phyloP scores from a whole-genome alignment of 2,888 invertebrate species.

The Acleris holmiana region DNA sequence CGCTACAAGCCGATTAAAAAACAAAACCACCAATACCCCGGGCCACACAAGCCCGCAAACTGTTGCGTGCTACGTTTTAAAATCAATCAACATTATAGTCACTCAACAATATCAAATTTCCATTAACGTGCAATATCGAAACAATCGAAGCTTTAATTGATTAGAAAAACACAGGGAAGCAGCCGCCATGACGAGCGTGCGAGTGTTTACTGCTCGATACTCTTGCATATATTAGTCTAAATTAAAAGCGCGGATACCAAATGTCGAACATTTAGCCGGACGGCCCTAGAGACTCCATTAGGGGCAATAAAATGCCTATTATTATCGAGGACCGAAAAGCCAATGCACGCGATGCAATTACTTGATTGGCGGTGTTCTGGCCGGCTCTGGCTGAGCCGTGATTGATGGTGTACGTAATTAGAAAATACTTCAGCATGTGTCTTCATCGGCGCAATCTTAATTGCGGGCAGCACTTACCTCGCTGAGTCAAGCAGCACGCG shows the following conservation, averaged over 20 bases:
- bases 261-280: constrained; percentile 69
- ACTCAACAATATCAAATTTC: constrained; percentile 71
- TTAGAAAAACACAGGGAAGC: constrained; percentile 64
- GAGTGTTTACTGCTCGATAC: constrained; percentile 58
- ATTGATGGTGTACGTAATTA: constrained; percentile 83
- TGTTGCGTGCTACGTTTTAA: constrained; percentile 63
- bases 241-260: constrained; percentile 77
- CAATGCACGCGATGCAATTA: constrained; percentile 85
- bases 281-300: constrained; percentile 84
- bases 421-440: constrained; percentile 84
- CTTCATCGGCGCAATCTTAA: constrained; percentile 82
- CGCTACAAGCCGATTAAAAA: constrained; percentile 75
- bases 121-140: constrained; percentile 65
- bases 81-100: constrained; percentile 73
- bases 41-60: constrained; percentile 43
- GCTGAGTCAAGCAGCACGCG: constrained; percentile 79
- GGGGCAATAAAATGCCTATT: constrained; percentile 84
- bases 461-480: constrained; percentile 79
- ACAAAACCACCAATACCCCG: constrained; percentile 50
- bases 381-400: constrained; percentile 69
- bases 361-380: constrained; percentile 83
- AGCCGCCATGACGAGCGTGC: constrained; percentile 43
- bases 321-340: constrained; percentile 84
- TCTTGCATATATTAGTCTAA: constrained; percentile 77
- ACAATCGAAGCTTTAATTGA: constrained; percentile 72